Evolutionary conservation across 30 jellyfish, hydroid and myxozoan genomes (phyloP).

Genomic region (Chrysaora quinquecirrha): DNA sequence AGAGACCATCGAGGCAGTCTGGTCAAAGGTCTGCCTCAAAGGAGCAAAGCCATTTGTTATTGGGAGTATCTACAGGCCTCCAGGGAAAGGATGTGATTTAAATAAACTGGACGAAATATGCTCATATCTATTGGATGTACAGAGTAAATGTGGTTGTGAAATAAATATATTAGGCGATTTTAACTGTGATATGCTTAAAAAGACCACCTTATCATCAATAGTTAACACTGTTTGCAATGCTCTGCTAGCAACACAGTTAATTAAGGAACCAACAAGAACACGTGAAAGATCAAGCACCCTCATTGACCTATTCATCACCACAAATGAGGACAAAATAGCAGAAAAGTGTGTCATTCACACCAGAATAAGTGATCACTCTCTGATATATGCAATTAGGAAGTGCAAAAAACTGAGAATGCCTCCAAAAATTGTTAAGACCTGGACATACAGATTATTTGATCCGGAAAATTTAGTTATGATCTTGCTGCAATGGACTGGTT

Average conservation of each 20-base stretch:
- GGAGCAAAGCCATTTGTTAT: constrained; percentile 2
- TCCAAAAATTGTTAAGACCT: constrained; percentile 1
- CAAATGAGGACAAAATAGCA: not conserved
- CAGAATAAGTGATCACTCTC: constrained; percentile 12
- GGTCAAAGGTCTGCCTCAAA: constrained; percentile 25
- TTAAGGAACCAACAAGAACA: constrained; percentile 20
- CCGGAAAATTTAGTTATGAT: constrained; percentile 14
- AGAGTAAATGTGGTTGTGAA: not conserved
- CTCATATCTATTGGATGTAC: not conserved
- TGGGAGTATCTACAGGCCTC: not conserved
- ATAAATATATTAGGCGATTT: constrained; percentile 13
- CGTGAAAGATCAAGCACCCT: not conserved
- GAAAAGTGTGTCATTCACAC: constrained; percentile 21
- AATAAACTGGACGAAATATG: not conserved
- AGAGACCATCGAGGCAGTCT: constrained; percentile 8
- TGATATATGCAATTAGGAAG: constrained; percentile 22
- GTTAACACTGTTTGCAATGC: constrained; percentile 11
- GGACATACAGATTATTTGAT: constrained; percentile 32
- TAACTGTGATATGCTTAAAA: constrained; percentile 21
- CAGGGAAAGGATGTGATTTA: constrained; percentile 1
- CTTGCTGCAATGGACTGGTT: constrained; percentile 34
- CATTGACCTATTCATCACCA: constrained; percentile 6
- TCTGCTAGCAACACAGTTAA: not conserved
- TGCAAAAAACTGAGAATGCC: constrained; percentile 5
- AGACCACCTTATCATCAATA: constrained; percentile 2